Evolutionary conservation across 2,888 invertebrate genomes (phyloP), one percentile per base, ranked within the genome.

Genomic region (Cynaeus angustus): DNA sequence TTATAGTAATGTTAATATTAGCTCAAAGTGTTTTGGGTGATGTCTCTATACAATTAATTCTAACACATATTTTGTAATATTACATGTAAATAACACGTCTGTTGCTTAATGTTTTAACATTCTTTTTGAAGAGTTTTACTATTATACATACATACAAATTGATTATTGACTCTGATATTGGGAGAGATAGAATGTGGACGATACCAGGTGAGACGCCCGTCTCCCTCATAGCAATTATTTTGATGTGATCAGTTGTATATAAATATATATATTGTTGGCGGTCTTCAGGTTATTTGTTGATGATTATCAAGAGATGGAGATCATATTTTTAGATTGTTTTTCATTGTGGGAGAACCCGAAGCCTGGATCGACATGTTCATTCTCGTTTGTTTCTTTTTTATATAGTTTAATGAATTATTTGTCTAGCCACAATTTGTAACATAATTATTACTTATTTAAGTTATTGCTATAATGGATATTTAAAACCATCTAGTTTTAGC

Each of bases 51-150:
- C 72, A 73, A 75, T 73, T 77, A 71, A 79, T 75, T 78, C 77
- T 75, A 74, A 77, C 77, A 78, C 77, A 77, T 78, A 78, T 77
- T 79, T 78, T 81, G 79, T 81, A 80, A 78, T 76, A 78, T 78
- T 78, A 77, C 70, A 72, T 80, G 79, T 81, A 80, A 75, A 81
- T 80, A 81, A 77, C 80, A 79, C 79, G 69, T 75, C 73, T 74
- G 75, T 77, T 79, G 77, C 78, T 80, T 78, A 72, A 68, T 72
- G 73, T 74, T 75, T 73, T 72, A 71, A 65, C 58, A 66, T 75
- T 75, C 65, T 70, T 75, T 75, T 75, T 68, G 69, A 72, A 76
- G 55, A 71, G 69, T 68, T 75, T 70, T 73, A 74, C 69, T 71
- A 71, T 66, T 65, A 66, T 53, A 70, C 48, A 58, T 72, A 73